Base-by-base conservation (phyloP, 2,888 invertebrate genomes). In the Tubiluchus corallicola region DNA sequence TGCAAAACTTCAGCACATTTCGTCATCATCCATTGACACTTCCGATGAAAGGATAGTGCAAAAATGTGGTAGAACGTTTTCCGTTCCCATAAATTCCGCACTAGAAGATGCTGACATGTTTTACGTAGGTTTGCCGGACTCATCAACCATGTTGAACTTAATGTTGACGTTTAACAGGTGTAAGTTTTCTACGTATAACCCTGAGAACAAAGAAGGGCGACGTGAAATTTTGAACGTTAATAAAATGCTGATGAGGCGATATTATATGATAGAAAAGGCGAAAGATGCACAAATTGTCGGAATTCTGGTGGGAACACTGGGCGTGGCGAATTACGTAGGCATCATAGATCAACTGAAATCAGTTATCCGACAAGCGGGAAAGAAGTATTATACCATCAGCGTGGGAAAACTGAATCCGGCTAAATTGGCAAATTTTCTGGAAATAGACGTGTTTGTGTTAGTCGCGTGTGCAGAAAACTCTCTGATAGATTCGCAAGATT, bases 401-500 rank as follows among this genome's bases (percentile, higher is more conserved):
- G 83, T 96, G 44, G 96, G 94, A 3, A 88, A 90, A 62, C 80
- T 90, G 2, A 94, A 87, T 68, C 80, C 83, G 9, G 79, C 85
- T 0, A 98, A 98, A 64, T 67, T 98, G 48, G 88, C 90, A 0
- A 98, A 98, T 67, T 90, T 94, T 63, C 76, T 81, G 45, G 84
- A 85, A 75, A 79, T 96, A 50, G 92, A 96, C 57, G 74, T 82
- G 38, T 98, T 84, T 66, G 82, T 92, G 1, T 71, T 85, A 55
- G 75, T 98, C 43, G 79, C 88, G 0, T 98, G 96, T 60, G 77
- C 88, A 2, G 84, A 90, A 65, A 88, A 82, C 57, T 78, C 82
- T 16, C 52, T 71, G 50, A 70, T 88, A 37, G 79, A 80, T 57
- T 78, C 76, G 41, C 74, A 78, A 53, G 87, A 92, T 45, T 90